These are phyloP conservation scores for Meleagris gallopavo DNA, from an alignment of 2,113 vertebrate species.

Conservation along the genomic window DNA sequence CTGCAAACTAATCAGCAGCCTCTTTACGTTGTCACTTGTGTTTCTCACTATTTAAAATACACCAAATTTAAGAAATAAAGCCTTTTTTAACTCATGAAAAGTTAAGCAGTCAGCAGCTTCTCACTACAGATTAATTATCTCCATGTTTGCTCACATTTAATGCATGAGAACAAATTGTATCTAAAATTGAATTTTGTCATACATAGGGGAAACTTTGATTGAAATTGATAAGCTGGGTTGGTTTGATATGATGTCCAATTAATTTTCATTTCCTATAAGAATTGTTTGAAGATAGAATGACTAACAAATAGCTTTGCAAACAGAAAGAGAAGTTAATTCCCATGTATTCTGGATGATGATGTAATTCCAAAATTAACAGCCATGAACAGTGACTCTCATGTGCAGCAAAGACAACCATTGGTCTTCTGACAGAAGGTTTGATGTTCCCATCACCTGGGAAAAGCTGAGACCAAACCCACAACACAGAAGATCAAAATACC, in stretches of 20 bases:
- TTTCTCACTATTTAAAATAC: slow-evolving; percentile 54
- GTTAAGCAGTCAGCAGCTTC: neutral
- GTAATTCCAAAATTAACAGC: neutral
- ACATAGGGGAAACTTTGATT: neutral
- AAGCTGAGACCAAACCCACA: neutral
- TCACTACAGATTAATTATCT: slow-evolving; percentile 11
- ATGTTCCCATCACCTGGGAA: neutral
- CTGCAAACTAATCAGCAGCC: slow-evolving; percentile 61
- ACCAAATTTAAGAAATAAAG: slow-evolving; percentile 28
- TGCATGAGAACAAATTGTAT: neutral
- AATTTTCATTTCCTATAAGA: neutral
- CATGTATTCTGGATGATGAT: neutral
- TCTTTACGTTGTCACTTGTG: slow-evolving; percentile 14
- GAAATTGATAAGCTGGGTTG: neutral
- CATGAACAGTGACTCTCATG: fast-evolving
- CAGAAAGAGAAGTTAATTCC: neutral
- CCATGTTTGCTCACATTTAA: neutral
- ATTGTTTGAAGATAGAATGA: neutral
- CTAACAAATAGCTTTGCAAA: slow-evolving; percentile 19
- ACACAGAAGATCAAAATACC: neutral
- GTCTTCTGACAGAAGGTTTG: neutral
- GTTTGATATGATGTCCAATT: neutral
- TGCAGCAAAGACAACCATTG: neutral
- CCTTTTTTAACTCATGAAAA: slow-evolving; percentile 11
- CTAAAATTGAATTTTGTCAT: neutral